A percentile compares a stretch with the other conserved stretches of the same genome.
Evolutionary conservation across 2,113 vertebrate species (phyloP).

Genomic region (Uropsilus gracilis): DNA sequence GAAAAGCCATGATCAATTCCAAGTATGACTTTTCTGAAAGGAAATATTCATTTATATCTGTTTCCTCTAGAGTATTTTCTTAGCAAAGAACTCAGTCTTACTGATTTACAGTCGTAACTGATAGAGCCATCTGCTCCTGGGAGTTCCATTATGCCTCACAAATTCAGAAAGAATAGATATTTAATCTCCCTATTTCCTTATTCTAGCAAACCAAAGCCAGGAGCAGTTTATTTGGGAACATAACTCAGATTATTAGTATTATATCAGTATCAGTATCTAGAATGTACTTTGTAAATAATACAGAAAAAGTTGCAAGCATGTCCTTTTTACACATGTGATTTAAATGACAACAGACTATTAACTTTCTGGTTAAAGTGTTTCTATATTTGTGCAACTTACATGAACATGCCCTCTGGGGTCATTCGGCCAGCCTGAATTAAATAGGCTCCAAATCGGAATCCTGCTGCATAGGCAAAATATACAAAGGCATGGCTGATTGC

Average conservation of each 20-base stretch:
- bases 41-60: background rate
- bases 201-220: background rate
- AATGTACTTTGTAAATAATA: background rate
- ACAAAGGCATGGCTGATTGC: conserved; percentile 79
- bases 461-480: conserved; percentile 66
- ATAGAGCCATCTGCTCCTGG: background rate
- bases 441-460: conserved; percentile 74
- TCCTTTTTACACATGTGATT: background rate
- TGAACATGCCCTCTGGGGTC: conserved; percentile 81
- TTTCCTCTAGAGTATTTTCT: conserved; percentile 36
- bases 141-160: background rate
- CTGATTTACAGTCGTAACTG: background rate
- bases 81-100: conserved; percentile 7
- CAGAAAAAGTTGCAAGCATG: background rate
- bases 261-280: background rate
- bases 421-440: conserved; percentile 80
- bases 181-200: background rate
- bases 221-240: background rate
- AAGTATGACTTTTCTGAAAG: background rate
- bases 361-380: conserved; percentile 56
- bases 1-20: background rate
- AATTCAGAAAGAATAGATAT: background rate
- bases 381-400: conserved; percentile 77
- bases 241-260: background rate
- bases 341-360: background rate